These are phyloP conservation scores for Drosophila mauritiana DNA, from an alignment of 1,140 invertebrate species.

Conservation along the genomic window DNA sequence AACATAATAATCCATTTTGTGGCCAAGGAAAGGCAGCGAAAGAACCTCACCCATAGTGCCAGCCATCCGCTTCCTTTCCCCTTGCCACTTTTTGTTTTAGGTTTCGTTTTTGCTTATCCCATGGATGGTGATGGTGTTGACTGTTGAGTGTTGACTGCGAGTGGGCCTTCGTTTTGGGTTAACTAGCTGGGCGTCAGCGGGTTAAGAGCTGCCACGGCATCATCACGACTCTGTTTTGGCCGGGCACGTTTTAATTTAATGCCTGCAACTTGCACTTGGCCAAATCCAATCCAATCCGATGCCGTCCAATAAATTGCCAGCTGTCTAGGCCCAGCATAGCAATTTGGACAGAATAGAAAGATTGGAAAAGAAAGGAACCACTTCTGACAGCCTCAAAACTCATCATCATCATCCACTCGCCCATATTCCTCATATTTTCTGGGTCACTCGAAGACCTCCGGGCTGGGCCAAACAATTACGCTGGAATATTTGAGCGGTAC, in stretches of 20 bases:
- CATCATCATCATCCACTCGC: conserved; percentile 5
- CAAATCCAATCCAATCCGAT: conserved; percentile 37
- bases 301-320: conserved; percentile 34
- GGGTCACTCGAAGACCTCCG: conserved; percentile 23
- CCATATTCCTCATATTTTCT: conserved; percentile 22
- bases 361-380: conserved; percentile 19
- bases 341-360: conserved; percentile 14
- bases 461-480: conserved; percentile 22
- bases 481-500: conserved; percentile 2
- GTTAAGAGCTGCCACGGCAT: conserved; percentile 55
- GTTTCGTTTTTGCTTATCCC: neutral
- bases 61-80: conserved; percentile 10
- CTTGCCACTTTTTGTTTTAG: conserved; percentile 10
- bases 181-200: conserved; percentile 74
- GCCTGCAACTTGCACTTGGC: conserved; percentile 45
- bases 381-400: conserved; percentile 11
- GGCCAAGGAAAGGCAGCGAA: conserved; percentile 57
- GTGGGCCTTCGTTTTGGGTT: conserved; percentile 51
- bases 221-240: conserved; percentile 61
- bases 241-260: conserved; percentile 68
- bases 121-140: conserved; percentile 8
- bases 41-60: conserved; percentile 35
- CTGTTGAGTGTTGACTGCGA: conserved; percentile 1
- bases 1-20: conserved; percentile 80
- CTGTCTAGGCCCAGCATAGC: conserved; percentile 32